Base-by-base conservation (phyloP, 2,113 vertebrate species). In the Ictidomys tridecemlineatus region DNA sequence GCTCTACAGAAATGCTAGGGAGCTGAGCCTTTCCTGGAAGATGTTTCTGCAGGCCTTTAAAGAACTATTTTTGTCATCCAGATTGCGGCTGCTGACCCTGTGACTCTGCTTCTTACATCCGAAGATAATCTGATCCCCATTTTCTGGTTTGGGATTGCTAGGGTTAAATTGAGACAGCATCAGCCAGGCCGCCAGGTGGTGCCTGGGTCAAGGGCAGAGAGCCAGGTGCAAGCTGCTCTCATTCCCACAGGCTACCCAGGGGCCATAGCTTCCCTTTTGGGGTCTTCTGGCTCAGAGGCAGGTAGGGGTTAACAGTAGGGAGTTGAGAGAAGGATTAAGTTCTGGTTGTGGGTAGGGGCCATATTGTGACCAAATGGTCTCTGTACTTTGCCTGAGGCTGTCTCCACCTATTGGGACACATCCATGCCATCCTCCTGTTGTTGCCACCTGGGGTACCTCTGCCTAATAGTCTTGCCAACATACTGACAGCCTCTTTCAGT, bases 351-450 rank as follows among this genome's bases (percentile, higher is more conserved):
- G 91, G 16, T 69, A 89, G 86, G 26, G 74, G 76, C 91, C 93
- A 93, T 94, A 22, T 98, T 91, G 96, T 51, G 65, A 56, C 93
- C 97, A 97, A 96, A 97, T 96, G 94, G 93, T 80, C 70, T 93
- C 63, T 58, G 37, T 20, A 5, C 70, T 85, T 28, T 39, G 45
- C 70, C 77, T 53, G 85, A 32, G 79, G 89, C 95, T 30, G 22
- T 42, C 70, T 30, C 76, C 76, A 48, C 96, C 37, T 28, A 3
- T 2, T 30, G 74, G 79, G 80, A 89, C 89, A 69, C 7, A 34
- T 65, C 63, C 48, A 65, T 12, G 56, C 63, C 73, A 13, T 76
- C 69, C 63, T 96, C 34, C 56, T 93, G 51, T 30, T 34, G 58
- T 84, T 73, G 84, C 86, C 30, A 93, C 95, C 89, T 95, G 84